phyloP scores from a whole-genome alignment of 2,113 vertebrate species.

The Nycticorax nycticorax region DNA sequence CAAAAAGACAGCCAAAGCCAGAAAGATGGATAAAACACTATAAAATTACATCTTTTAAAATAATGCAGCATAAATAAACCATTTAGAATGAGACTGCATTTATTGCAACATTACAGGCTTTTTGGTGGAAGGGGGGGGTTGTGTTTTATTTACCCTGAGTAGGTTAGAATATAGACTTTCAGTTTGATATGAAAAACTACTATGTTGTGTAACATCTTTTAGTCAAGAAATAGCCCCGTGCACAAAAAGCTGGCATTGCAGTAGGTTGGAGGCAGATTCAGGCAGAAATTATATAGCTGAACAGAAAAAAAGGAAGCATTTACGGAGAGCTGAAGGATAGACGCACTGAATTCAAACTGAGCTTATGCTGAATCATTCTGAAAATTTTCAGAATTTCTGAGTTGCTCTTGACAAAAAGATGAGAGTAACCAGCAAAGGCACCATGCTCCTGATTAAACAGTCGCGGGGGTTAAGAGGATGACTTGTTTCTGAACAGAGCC shows the following conservation, averaged over 20 bases:
- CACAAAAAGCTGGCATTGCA: conserved; percentile 72
- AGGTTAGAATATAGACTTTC: conserved; percentile 74
- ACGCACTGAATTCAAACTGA: background rate
- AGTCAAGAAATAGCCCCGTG: conserved; percentile 62
- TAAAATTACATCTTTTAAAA: conserved; percentile 62
- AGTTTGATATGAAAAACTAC: conserved; percentile 69
- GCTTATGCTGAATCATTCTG: background rate
- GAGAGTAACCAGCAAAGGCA: conserved; percentile 55
- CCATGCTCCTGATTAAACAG: conserved; percentile 30
- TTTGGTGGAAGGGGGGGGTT: conserved; percentile 77
- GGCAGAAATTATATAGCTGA: conserved; percentile 27
- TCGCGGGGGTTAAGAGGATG: background rate
- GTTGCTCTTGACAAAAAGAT: conserved; percentile 31
- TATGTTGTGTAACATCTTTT: conserved; percentile 51
- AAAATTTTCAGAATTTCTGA: background rate
- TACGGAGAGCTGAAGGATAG: background rate
- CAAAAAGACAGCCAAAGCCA: conserved; percentile 71
- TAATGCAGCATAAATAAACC: conserved; percentile 76
- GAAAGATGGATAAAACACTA: conserved; percentile 70
- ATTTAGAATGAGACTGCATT: conserved; percentile 78
- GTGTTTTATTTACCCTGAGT: conserved; percentile 81
- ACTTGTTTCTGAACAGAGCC: conserved; percentile 14
- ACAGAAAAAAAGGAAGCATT: background rate
- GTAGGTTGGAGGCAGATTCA: conserved; percentile 51
- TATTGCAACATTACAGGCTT: conserved; percentile 82